These are phyloP conservation scores for Camponotus vicinus DNA, from an alignment of 1,140 invertebrate species.

Conservation along the genomic window DNA sequence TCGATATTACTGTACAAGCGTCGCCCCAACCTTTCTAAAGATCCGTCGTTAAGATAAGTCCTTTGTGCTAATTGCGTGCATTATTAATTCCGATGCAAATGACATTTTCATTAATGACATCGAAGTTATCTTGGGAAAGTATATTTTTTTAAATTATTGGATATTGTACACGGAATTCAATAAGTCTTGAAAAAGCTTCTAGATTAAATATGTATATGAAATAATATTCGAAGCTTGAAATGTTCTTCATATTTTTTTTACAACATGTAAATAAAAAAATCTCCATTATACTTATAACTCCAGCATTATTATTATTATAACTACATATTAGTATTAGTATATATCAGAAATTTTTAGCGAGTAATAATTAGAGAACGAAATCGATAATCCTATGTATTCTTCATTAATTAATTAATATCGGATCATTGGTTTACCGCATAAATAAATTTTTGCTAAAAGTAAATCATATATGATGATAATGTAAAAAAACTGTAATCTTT, in stretches of 20 bases:
- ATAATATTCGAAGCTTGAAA: neutral
- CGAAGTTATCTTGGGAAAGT: neutral
- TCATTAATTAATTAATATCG: conserved; percentile 31
- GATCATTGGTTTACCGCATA: neutral
- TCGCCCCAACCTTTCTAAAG: neutral
- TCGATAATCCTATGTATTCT: neutral
- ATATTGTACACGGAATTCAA: neutral
- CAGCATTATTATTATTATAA: too few relatives aligned
- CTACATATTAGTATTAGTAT: neutral
- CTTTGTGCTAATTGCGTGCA: neutral
- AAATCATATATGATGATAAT: conserved; percentile 9
- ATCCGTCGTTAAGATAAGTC: conserved; percentile 3
- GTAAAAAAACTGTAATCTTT: conserved; percentile 2
- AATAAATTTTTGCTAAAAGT: conserved; percentile 12
- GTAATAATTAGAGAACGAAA: neutral
- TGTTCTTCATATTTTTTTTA: neutral
- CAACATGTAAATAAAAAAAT: neutral
- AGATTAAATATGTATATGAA: neutral
- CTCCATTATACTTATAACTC: neutral
- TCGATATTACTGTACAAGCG: conserved; percentile 29
- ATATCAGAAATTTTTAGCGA: neutral
- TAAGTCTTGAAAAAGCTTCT: neutral
- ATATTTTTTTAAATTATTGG: neutral
- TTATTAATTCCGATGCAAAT: conserved; percentile 40
- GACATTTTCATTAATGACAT: conserved; percentile 21